Evolutionary conservation across 2,113 vertebrate species (phyloP).

Genomic region (Brachionichthys hirsutus): DNA sequence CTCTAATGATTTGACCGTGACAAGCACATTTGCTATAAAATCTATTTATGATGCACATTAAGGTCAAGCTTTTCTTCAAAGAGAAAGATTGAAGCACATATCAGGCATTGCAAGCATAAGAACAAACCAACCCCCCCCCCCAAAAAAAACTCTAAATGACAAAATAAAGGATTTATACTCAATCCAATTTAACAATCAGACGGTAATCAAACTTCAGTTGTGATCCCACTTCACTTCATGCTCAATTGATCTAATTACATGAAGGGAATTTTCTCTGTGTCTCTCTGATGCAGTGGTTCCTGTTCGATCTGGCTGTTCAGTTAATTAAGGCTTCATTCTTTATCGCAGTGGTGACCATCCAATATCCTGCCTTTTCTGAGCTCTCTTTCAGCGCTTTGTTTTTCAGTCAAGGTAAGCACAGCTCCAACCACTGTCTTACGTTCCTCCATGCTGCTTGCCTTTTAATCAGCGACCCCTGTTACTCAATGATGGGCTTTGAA

Average conservation of each 20-base stretch:
- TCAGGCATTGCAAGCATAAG: conserved; percentile 58
- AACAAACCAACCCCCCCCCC: conserved; percentile 34
- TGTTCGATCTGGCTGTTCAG: conserved; percentile 66
- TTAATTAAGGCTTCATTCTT: conserved; percentile 79
- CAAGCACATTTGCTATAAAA: conserved; percentile 79
- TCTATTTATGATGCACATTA: conserved; percentile 77
- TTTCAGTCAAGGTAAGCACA: conserved; percentile 25
- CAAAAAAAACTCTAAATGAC: conserved; percentile 71
- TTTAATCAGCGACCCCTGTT: conserved; percentile 75
- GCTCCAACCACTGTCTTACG: conserved; percentile 41
- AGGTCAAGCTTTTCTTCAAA: conserved; percentile 62
- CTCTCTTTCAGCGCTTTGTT: conserved; percentile 43
- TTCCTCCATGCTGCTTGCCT: conserved; percentile 43
- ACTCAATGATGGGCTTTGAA: conserved; percentile 78
- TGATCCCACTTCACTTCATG: conserved; percentile 77
- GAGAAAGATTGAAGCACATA: conserved; percentile 46
- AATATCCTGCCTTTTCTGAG: conserved; percentile 58
- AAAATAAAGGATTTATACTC: conserved; percentile 69
- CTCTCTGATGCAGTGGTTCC: conserved; percentile 64
- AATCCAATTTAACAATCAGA: conserved; percentile 68
- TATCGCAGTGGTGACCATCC: conserved; percentile 70
- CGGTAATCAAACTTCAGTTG: conserved; percentile 76
- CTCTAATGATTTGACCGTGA: conserved; percentile 77
- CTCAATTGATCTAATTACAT: conserved; percentile 83
- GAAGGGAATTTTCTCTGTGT: conserved; percentile 64